phyloP scores from a whole-genome alignment of 2,888 invertebrate genomes.

The Ethmia dodecea region DNA sequence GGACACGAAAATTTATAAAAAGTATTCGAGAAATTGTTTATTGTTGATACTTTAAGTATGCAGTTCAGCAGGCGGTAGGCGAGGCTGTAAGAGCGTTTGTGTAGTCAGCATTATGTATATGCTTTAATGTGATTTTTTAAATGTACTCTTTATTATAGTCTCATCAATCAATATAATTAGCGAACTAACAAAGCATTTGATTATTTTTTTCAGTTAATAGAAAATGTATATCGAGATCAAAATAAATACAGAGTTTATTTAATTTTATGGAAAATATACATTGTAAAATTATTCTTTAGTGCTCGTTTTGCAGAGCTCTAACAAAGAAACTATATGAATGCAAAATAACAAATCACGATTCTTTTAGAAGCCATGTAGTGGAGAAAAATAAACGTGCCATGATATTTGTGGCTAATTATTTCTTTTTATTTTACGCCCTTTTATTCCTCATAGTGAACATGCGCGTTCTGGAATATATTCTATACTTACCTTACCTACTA shows the following conservation, averaged over 20 bases:
- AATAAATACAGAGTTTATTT: slow-evolving; percentile 76
- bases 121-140: slow-evolving; percentile 79
- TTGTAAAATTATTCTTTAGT: slow-evolving; percentile 70
- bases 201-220: slow-evolving; percentile 70
- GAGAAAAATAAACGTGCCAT: slow-evolving; percentile 80
- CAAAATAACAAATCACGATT: slow-evolving; percentile 78
- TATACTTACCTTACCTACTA: too few species aligned
- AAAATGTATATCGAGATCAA: slow-evolving; percentile 74
- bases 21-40: slow-evolving; percentile 53
- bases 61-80: slow-evolving; percentile 33
- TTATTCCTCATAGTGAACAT: too few species aligned
- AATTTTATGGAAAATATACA: slow-evolving; percentile 74
- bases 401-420: slow-evolving; percentile 72
- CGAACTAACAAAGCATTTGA: slow-evolving; percentile 71
- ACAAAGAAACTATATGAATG: slow-evolving; percentile 71
- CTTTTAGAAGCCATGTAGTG: slow-evolving; percentile 79
- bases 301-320: slow-evolving; percentile 67
- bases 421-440: slow-evolving; percentile 42
- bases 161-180: slow-evolving; percentile 75
- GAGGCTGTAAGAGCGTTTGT: slow-evolving; percentile 71
- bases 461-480: too few species aligned
- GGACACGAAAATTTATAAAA: slow-evolving; percentile 32
- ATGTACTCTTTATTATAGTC: slow-evolving; percentile 77
- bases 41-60: slow-evolving; percentile 59
- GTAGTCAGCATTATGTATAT: slow-evolving; percentile 79